Conservation (phyloP, 2,113 vertebrate species). For the Poeciliopsis retropinna region DNA sequence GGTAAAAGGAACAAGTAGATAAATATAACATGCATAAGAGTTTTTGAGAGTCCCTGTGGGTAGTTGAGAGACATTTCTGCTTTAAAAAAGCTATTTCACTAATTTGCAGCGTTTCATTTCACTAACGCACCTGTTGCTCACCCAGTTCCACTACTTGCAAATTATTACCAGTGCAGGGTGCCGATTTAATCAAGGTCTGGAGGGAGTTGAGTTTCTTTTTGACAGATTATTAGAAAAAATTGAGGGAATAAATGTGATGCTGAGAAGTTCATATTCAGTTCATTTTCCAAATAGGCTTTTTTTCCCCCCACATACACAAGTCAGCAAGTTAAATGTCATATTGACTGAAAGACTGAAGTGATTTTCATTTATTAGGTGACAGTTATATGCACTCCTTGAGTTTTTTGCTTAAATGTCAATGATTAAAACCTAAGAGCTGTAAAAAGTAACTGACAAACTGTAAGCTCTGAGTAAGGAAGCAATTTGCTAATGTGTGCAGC, state of each 20-base stretch:
- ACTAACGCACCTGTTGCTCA: neutral
- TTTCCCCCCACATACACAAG: neutral
- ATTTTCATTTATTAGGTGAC: neutral
- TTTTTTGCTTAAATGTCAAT: neutral
- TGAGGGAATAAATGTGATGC: neutral
- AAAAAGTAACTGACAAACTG: neutral
- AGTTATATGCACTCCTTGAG: neutral
- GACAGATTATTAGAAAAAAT: neutral
- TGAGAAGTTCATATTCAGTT: constrained; percentile 6
- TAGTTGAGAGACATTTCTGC: neutral
- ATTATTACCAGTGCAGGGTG: neutral
- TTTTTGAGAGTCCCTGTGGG: neutral
- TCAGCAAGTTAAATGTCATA: neutral
- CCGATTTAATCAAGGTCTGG: neutral
- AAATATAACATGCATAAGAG: neutral
- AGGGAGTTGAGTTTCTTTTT: neutral
- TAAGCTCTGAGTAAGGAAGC: neutral
- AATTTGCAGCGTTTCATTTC: neutral
- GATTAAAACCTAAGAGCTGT: neutral
- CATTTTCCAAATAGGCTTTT: neutral
- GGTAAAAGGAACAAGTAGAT: neutral
- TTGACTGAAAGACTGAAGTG: neutral
- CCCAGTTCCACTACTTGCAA: neutral
- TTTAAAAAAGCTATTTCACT: neutral
- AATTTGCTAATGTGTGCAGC: too few species aligned